Evolutionary conservation across 2,888 invertebrate genomes (phyloP).

Genomic region (Cephalotes varians): DNA sequence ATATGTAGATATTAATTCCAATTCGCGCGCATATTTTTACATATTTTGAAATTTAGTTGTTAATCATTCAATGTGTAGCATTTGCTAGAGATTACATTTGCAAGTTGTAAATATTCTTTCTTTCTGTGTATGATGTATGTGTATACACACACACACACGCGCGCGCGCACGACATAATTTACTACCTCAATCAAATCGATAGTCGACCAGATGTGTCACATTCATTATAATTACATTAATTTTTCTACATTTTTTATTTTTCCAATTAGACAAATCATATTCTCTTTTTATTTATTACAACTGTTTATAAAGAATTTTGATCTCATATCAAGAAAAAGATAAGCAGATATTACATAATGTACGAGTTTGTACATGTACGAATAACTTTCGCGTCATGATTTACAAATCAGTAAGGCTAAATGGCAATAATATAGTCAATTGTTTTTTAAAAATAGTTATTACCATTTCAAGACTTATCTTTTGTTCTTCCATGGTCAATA

Average conservation of each 20-base stretch:
- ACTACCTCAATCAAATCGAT: background rate
- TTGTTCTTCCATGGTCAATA: constrained; percentile 58
- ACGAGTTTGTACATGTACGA: constrained; percentile 25
- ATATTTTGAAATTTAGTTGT: background rate
- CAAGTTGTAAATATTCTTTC: background rate
- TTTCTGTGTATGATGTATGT: background rate
- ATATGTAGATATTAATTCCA: background rate
- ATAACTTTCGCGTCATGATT: constrained; percentile 42
- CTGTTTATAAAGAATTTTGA: constrained; percentile 2
- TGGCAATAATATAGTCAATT: constrained; percentile 46
- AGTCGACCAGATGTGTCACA: background rate
- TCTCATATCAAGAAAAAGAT: background rate
- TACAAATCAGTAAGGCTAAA: constrained; percentile 54
- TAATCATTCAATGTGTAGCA: background rate
- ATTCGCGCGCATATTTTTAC: background rate
- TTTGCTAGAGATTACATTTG: background rate
- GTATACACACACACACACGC: background rate
- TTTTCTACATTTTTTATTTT: background rate
- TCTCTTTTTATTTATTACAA: background rate
- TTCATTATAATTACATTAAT: constrained; percentile 1
- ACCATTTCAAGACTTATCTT: constrained; percentile 46
- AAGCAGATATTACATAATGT: constrained; percentile 42
- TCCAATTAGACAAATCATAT: constrained; percentile 1
- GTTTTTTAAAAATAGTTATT: constrained; percentile 37
- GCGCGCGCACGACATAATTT: background rate